These are phyloP conservation scores for Spongilla lacustris DNA, from an alignment of 37 sponge, comb jelly and placozoan genomes.

Conservation along the genomic window DNA sequence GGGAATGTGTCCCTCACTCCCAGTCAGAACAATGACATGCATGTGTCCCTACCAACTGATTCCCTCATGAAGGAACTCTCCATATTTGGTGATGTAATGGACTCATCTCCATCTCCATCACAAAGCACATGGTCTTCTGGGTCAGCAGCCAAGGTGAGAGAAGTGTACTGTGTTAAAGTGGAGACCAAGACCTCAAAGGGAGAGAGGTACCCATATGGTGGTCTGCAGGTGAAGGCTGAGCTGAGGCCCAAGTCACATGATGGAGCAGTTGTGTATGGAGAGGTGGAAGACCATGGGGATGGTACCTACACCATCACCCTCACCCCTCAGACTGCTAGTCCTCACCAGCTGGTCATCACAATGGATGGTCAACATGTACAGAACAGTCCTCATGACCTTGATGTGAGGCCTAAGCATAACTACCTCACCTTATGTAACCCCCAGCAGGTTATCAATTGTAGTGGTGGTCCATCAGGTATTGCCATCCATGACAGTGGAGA, in stretches of 20 bases:
- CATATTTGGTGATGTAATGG: not conserved
- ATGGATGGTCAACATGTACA: not conserved
- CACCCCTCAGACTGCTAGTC: not conserved
- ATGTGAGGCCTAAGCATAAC: not conserved
- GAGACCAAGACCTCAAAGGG: not conserved
- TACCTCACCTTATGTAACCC: not conserved
- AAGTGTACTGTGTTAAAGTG: not conserved
- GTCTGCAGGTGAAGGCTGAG: not conserved
- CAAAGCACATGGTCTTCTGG: not conserved
- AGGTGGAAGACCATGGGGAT: not conserved
- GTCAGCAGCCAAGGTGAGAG: not conserved
- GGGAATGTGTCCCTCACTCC: not conserved
- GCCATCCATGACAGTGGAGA: not conserved
- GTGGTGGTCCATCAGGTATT: not conserved
- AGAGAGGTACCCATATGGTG: not conserved
- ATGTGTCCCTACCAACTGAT: not conserved
- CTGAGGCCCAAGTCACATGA: not conserved
- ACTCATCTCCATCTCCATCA: not conserved
- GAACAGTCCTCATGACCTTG: not conserved
- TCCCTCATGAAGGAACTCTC: not conserved
- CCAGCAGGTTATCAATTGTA: not conserved
- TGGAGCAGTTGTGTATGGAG: not conserved
- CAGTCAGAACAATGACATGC: not conserved
- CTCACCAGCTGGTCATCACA: not conserved
- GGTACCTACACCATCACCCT: not conserved